Base-by-base conservation (phyloP, 2,113 vertebrate genomes). In the Lepus timidus region DNA sequence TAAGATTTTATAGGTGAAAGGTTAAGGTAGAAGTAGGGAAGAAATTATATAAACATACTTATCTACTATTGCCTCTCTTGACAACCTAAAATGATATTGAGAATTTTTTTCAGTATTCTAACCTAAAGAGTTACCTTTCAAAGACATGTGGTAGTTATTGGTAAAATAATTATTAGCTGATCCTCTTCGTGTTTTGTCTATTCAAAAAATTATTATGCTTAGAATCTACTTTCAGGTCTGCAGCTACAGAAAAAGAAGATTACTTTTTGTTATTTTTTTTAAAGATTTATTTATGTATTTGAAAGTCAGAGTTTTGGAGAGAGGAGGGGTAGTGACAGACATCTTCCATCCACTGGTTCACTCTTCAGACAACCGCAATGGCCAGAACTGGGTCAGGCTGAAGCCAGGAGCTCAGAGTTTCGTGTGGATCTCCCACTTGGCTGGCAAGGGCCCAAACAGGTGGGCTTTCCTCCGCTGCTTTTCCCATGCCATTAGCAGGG, bases 131-230 rank as follows among this genome's bases (percentile, higher is more conserved):
- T 19, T 88, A 10, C 14, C 22, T 75, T 81, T 93, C 73, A 93
- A 61, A 91, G 27, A 33, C 73, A 65, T 0, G 17, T 91, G 52
- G 51, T 67, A 70, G 14, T 85, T 85, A 88, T 4, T 91, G 83
- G 4, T 76, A 73, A 67, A 82, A 19, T 85, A 90, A 62, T 64
- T 68, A 55, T 64, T 62, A 88, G 8, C 33, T 71, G 71, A n/a
- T 83, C 52, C 67, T 93, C 44, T 25, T 87, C 23, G 68, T 95
- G 62, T 62, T 88, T 8, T 71, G 39, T 86, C 55, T 13, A 23
- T 87, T 92, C 44, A 88, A 49, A 90, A 95, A 88, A 84, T 93
- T 80, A 14, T 65, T 73, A 44, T 8, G 14, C 20, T 68, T 89
- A 27, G 11, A 64, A 10, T 89, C 27, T 88, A 75, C 27, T 65